Percentiles rank a stretch among this genome's conserved stretches.
These are phyloP conservation scores for Apodemia hepburni DNA, from an alignment of 2,888 invertebrate species.

Conservation along the genomic window DNA sequence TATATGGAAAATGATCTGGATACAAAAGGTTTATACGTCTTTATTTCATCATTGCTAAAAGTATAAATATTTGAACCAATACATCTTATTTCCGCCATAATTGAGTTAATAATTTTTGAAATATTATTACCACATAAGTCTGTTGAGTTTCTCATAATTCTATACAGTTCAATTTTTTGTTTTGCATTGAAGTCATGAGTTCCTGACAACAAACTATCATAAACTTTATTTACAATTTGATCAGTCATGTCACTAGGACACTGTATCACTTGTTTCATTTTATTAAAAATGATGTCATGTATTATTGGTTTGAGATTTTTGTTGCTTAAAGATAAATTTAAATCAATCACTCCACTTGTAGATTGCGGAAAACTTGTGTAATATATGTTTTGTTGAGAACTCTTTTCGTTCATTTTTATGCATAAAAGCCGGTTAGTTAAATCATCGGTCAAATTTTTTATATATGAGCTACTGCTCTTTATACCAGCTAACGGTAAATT, in stretches of 20 bases:
- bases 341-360: neutral
- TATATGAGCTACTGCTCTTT: neutral
- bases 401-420: neutral
- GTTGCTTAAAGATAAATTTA: neutral
- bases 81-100: neutral
- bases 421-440: neutral
- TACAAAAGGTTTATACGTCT: neutral
- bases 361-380: neutral
- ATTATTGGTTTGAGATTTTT: neutral
- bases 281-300: neutral
- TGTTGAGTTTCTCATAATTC: slow-evolving; percentile 20
- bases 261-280: neutral
- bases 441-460: neutral
- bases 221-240: neutral
- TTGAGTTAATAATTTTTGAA: slow-evolving; percentile 3
- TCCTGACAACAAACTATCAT: neutral
- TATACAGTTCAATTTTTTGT: slow-evolving; percentile 20
- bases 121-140: slow-evolving; percentile 17
- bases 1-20: slow-evolving; percentile 22
- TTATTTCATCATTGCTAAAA: neutral
- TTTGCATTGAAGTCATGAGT: neutral
- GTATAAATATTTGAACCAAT: neutral
- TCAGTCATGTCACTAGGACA: neutral
- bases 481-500: slow-evolving; percentile 1
- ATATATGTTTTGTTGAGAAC: neutral